Evolutionary conservation across 2,797 vertebrate species (phyloP), one percentile per base, ranked within the genome.

Genomic region (Molossus alvarezi): DNA sequence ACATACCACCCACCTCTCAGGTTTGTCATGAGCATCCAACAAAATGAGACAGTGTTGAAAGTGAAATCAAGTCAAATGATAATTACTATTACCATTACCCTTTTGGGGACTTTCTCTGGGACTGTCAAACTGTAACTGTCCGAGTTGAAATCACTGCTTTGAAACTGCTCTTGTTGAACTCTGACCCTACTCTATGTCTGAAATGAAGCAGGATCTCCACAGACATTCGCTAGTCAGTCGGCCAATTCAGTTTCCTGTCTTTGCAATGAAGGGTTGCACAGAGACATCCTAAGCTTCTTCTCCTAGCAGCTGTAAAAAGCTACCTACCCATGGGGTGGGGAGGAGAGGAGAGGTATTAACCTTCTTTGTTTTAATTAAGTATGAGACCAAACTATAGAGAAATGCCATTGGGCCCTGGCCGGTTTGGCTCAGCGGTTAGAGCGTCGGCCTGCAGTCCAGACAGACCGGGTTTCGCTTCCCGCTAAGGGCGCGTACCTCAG

Each of bases 331-430:
- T 3, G 64, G 48, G 25, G 85, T 4, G 33, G 55, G 5, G 25
- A 6, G 0, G 0, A 6, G 0, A 1, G 6, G 48, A 18, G 7
- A 77, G 23, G 25, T 33, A 41, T 65, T 76, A 81, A 48, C 11
- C 7, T 76, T 91, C 65, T 71, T 58, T 71, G 27, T 92, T 79
- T 67, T 29, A 48, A 48, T 64, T 0, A 33, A 85, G 91, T 81
- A 62, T 62, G 55, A 93, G 80, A 80, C 21, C 33, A 17, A 67
- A 57, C 25, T 41, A 55, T 27, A 80, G 82, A 92, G 23, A 92
- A 62, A 85, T 13, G 0, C 88, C 10, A 73, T 41, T 65, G 27
- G 12, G 33, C 33, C 33, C 33, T 33, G 33, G 33, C 33, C 33
- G 33, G 33, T 33, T 33, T 33, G 33, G 33, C 33, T 33, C 33